phyloP scores from a whole-genome alignment of 2,888 invertebrate genomes.

The Drosophila mettleri region DNA sequence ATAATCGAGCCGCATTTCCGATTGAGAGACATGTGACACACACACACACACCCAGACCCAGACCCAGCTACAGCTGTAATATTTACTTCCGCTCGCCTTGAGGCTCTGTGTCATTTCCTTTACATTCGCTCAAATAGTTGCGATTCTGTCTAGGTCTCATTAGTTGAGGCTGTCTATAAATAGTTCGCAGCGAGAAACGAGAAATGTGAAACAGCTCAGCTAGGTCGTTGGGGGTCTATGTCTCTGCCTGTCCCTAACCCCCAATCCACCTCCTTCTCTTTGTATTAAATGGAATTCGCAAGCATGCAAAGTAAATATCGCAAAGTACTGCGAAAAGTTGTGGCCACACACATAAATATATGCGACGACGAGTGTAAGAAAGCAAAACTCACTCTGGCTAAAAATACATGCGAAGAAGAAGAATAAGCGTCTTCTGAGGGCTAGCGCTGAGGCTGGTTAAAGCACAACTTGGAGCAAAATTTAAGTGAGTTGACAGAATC shows the following conservation, averaged over 20 bases:
- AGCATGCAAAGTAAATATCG: slow-evolving; percentile 52
- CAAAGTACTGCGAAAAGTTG: slow-evolving; percentile 53
- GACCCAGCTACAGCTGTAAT: slow-evolving; percentile 10
- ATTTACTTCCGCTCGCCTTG: slow-evolving; percentile 48
- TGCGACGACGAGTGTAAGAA: slow-evolving; percentile 30
- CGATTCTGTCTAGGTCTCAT: slow-evolving; percentile 36
- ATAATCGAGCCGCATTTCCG: slow-evolving; percentile 62
- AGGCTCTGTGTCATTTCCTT: slow-evolving; percentile 40
- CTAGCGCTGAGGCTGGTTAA: not conserved
- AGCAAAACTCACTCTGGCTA: slow-evolving; percentile 43
- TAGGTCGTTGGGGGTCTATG: slow-evolving; percentile 5
- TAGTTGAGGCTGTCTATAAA: slow-evolving; percentile 47
- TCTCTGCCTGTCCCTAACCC: not conserved
- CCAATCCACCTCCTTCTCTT: not conserved
- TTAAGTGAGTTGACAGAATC: slow-evolving; percentile 5
- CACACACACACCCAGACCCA: not conserved
- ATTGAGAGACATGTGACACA: slow-evolving; percentile 14
- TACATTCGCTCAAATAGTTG: slow-evolving; percentile 36
- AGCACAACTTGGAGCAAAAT: slow-evolving; percentile 26
- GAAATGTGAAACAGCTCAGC: slow-evolving; percentile 1
- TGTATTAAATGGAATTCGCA: slow-evolving; percentile 55
- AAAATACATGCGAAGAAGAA: slow-evolving; percentile 7
- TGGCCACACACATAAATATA: slow-evolving; percentile 15
- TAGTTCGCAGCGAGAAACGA: slow-evolving; percentile 21
- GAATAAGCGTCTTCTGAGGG: slow-evolving; percentile 19